Base-by-base conservation (phyloP, 2,888 invertebrate genomes). In the Brenthis daphne region DNA sequence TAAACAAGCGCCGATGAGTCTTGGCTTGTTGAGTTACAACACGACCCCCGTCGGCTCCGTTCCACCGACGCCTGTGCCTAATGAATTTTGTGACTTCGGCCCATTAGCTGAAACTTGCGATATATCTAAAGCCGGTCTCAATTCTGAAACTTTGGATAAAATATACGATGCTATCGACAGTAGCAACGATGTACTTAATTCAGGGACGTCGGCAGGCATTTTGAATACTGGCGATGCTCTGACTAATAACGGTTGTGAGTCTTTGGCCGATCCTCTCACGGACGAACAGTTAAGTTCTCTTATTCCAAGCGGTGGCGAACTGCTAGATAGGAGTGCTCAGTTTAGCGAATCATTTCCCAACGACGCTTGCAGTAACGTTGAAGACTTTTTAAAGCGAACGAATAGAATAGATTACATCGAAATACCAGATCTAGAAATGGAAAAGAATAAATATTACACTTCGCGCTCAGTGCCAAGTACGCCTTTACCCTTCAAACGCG, bases 401-500 rank as follows among this genome's bases (percentile, higher is more conserved):
- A 88, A 89, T 74, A 89, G 90, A 75, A 85, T 92, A n/a, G 92
- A 92, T 75, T 90, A 24, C 48, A 33, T 90, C 68, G 88, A 92
- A 78, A 77, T 91, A 73, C 80, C 88, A 1, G 90, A 89, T 50
- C 76, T 91, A 57, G 87, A 87, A 5, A 80, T 81, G 12, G 89
- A 90, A 47, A 89, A 89, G 73, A 88, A 76, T 76, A 91, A 91
- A 79, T 92, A 88, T 76, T 90, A 88, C 71, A 91, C 94, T 33
- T 95, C 95, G 16, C 93, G 95, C 47, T 96, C 96, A 13, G 96
- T 96, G 58, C 96, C 96, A 29, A 95, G 94, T 73, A 96, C 96
- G 4, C 96, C 96, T 24, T 77, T 95, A 71, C 95, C 95, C 1
- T 93, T 85, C 79, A 90, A 86, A 76, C 89, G 89, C 64, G 82